Evolutionary conservation across 1,140 invertebrate species (phyloP).

Genomic region (Zaprionus africanus): DNA sequence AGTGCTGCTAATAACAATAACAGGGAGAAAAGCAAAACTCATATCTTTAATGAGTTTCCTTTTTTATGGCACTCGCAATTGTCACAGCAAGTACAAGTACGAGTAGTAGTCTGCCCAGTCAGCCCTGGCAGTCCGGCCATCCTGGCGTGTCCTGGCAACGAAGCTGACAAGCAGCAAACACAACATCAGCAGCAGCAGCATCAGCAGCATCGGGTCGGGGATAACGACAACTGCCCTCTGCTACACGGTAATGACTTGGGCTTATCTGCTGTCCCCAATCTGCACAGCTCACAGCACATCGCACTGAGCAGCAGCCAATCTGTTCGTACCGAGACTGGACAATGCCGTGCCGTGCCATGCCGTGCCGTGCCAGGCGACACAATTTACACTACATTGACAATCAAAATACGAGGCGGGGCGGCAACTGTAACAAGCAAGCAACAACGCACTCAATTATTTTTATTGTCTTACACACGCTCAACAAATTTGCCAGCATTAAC

Average conservation of each 20-base stretch:
- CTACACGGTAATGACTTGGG: conserved; percentile 73
- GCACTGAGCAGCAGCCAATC: conserved; percentile 50
- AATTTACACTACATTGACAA: conserved; percentile 80
- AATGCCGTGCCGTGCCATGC: not conserved
- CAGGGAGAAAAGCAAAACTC: conserved; percentile 2
- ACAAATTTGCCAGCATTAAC: conserved; percentile 72
- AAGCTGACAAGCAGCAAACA: conserved; percentile 21
- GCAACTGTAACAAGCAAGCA: conserved; percentile 37
- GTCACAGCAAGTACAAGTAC: conserved; percentile 21
- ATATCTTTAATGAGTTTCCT: conserved; percentile 39
- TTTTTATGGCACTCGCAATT: conserved; percentile 29
- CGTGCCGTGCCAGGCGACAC: conserved; percentile 53
- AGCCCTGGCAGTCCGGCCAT: not conserved
- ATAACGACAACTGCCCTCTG: conserved; percentile 35
- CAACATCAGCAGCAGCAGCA: not conserved
- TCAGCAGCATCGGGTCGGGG: conserved; percentile 1
- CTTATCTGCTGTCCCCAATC: conserved; percentile 67
- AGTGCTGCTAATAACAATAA: conserved; percentile 36
- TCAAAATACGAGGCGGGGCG: conserved; percentile 44
- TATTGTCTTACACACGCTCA: conserved; percentile 78
- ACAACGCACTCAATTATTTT: conserved; percentile 79
- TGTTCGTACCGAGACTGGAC: conserved; percentile 26
- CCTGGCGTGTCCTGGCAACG: conserved; percentile 6
- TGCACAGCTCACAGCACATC: conserved; percentile 44
- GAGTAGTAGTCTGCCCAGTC: not conserved